phyloP scores from a whole-genome alignment of 2,797 vertebrate species.

The Lerista edwardsae region DNA sequence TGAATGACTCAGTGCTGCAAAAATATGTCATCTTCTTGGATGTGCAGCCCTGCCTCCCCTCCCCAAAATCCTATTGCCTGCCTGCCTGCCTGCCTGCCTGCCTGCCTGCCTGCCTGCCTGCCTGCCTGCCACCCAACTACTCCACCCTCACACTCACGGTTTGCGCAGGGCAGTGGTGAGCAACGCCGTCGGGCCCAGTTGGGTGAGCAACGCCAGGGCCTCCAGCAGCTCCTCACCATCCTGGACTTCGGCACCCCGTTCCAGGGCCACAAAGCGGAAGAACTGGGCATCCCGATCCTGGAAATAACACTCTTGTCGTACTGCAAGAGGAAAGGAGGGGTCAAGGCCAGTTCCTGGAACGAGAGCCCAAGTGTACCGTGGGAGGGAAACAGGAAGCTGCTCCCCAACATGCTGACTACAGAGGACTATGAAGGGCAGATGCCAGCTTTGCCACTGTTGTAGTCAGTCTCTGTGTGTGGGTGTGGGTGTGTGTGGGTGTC shows the following conservation, averaged over 20 bases:
- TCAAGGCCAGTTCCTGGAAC: rapidly evolving
- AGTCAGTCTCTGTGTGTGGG: not conserved
- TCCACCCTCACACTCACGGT: constrained; percentile 77
- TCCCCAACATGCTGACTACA: not conserved
- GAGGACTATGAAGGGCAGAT: not conserved
- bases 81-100: too few relatives aligned
- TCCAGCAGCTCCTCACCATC: constrained; percentile 88
- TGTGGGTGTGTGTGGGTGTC: not conserved
- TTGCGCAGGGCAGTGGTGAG: constrained; percentile 94
- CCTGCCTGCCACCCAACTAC: rapidly evolving
- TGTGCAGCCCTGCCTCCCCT: too few relatives aligned
- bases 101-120: too few relatives aligned
- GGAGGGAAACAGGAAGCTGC: not conserved
- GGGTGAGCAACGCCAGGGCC: constrained; percentile 85
- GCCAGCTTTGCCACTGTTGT: too few relatives aligned
- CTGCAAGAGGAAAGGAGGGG: constrained; percentile 69
- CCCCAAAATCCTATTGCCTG: too few relatives aligned
- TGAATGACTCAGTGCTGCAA: too few relatives aligned
- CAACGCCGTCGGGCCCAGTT: constrained; percentile 91
- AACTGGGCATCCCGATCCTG: constrained; percentile 93
- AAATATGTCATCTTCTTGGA: too few relatives aligned
- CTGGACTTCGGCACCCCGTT: constrained; percentile 73
- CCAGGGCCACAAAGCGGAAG: constrained; percentile 86
- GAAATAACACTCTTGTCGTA: constrained; percentile 93
- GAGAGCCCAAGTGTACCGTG: not conserved